phyloP scores from a whole-genome alignment of 1,140 invertebrate genomes.

The Rhopalosiphum padi region DNA sequence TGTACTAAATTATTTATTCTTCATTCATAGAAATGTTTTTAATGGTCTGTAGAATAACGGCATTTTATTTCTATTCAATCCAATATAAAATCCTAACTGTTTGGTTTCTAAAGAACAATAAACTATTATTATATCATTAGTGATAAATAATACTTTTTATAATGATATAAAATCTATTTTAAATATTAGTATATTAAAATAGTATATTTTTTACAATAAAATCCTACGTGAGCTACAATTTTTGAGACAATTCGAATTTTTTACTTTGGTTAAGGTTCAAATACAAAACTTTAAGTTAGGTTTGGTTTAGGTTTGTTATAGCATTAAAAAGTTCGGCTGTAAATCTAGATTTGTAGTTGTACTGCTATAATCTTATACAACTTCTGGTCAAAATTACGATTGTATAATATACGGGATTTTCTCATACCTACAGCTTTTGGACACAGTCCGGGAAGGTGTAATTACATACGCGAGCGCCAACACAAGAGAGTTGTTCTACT shows the following conservation, averaged over 20 bases:
- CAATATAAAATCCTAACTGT: not conserved
- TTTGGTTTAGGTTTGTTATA: not conserved
- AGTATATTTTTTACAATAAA: not conserved
- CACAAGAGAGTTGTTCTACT: constrained; percentile 46
- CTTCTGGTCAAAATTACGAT: not conserved
- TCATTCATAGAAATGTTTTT: not conserved
- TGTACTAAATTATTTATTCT: not conserved
- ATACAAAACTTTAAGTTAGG: not conserved
- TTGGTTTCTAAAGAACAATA: not conserved
- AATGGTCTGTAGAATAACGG: not conserved
- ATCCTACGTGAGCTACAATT: not conserved
- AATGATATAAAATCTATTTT: no score
- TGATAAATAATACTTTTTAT: no score
- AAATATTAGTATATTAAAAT: not conserved
- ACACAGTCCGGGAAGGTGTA: constrained; percentile 32
- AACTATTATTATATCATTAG: no score
- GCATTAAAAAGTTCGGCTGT: not conserved
- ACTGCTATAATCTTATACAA: not conserved
- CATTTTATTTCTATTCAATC: not conserved
- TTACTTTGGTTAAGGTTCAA: not conserved
- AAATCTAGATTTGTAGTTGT: not conserved
- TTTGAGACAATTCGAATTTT: not conserved
- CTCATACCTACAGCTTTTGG: constrained; percentile 19
- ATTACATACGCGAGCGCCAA: constrained; percentile 49
- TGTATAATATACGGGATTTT: not conserved